Conservation (phyloP, 1,140 invertebrate genomes). For the Lanistes nyassanus region DNA sequence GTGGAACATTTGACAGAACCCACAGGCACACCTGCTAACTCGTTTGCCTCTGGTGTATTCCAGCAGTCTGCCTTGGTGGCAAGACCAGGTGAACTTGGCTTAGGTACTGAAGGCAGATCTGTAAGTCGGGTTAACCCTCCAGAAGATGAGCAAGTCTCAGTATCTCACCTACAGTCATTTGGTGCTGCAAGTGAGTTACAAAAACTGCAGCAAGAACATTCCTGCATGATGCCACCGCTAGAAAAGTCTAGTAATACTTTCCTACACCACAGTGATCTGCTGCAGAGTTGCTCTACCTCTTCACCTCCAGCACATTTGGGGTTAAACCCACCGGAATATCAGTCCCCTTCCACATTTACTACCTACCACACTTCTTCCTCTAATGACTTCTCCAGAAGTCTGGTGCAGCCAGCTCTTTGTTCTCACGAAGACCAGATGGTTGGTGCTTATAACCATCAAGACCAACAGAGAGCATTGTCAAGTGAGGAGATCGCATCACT, state of each 20-base stretch:
- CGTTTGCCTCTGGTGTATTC: background rate
- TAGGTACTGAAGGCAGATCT: too few species aligned
- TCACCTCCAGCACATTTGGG: background rate
- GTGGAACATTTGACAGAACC: background rate
- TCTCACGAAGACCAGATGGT: too few species aligned
- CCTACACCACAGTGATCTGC: background rate
- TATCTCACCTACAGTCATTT: background rate
- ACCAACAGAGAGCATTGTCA: too few species aligned
- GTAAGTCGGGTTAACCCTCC: background rate
- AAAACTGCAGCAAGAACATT: constrained; percentile 50
- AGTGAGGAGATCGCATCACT: too few species aligned
- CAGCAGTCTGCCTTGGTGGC: constrained; percentile 7
- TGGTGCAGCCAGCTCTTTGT: too few species aligned
- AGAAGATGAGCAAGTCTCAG: background rate
- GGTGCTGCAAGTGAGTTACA: constrained; percentile 41
- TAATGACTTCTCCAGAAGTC: too few species aligned
- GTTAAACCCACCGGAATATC: background rate
- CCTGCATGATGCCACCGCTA: constrained; percentile 49
- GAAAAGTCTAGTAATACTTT: constrained; percentile 30
- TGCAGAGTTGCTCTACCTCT: background rate
- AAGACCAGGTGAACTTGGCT: background rate
- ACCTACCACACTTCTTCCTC: constrained; percentile 2
- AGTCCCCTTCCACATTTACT: constrained; percentile 22
- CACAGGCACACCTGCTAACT: background rate
- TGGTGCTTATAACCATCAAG: too few species aligned